Base-by-base conservation (phyloP, 2,113 vertebrate genomes). In the Cairina moschata region DNA sequence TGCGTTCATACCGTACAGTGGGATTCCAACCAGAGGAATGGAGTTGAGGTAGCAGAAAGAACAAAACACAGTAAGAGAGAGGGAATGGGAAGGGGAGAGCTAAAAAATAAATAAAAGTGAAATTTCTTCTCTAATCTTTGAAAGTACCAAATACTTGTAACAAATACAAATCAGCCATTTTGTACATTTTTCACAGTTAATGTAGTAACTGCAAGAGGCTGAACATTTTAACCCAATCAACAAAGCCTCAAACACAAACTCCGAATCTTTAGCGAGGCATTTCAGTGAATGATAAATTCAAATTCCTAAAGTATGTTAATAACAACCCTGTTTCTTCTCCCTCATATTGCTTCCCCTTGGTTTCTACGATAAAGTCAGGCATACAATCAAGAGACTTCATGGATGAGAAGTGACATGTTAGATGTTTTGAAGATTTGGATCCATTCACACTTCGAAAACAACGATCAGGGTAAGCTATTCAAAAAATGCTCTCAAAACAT, bases 11-110 rank as follows among this genome's bases (percentile, higher is more conserved):
- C 80, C 69, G 13, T 40, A 90, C 22, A 89, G 77, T 17, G 72
- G 80, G 88, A 83, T 93, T 96, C 94, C 97, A 97, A 67, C 90
- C 93, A 93, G 65, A 88, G 62, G 25, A 26, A 94, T 8, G 90
- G 67, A 96, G 60, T 96, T 56, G 95, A 93, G 69, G 90, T 28
- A 71, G 95, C 81, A 90, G 74, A 96, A 71, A 75, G 78, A 91
- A 88, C 36, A 96, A 91, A 87, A 93, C 42, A 92, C 29, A 74
- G 83, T 44, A 71, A 94, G 65, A 76, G 50, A 87, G 18, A 69
- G 63, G 91, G 77, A 86, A 65, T 25, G 6, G 42, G 9, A 17
- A 17, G n/a, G 10, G 31, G 2, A 7, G 3, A 2, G 4, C 46
- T 48, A 38, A 62, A 2, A 15, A 40, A 75, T 34, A 63, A 36